Evolutionary conservation across 1,140 invertebrate species (phyloP).

Genomic region (Tigriopus japonicus): DNA sequence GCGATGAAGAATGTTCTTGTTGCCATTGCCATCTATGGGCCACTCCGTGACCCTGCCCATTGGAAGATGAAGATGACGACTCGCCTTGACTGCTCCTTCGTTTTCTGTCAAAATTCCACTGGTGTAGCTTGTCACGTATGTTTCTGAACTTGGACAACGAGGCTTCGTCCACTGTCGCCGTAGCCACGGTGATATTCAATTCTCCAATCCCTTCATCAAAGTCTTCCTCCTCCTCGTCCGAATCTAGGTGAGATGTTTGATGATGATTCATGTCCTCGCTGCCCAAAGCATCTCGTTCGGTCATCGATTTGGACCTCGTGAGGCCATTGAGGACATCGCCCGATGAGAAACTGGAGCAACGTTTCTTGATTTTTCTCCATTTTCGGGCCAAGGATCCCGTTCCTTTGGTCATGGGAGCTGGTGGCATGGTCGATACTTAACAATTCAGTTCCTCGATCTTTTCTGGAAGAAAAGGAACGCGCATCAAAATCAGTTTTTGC

Average conservation of each 20-base stretch:
- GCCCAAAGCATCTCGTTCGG: not conserved
- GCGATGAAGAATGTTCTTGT: not conserved
- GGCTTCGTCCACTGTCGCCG: not conserved
- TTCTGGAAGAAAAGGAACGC: too few species aligned
- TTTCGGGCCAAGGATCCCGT: not conserved
- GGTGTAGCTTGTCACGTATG: not conserved
- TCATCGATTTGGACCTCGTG: not conserved
- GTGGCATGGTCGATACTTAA: too few species aligned
- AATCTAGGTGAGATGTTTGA: too few species aligned
- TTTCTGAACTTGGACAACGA: not conserved
- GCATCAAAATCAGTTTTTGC: too few species aligned
- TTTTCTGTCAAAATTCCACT: not conserved
- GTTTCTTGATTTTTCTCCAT: conserved; percentile 12
- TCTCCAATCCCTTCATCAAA: not conserved
- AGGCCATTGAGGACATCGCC: not conserved
- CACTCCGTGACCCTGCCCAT: not conserved
- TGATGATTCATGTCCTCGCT: too few species aligned
- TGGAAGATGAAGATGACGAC: not conserved
- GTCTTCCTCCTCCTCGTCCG: not conserved
- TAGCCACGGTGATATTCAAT: not conserved
- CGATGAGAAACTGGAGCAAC: conserved; percentile 6
- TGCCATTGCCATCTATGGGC: not conserved
- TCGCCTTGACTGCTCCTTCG: not conserved
- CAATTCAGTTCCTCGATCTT: too few species aligned
- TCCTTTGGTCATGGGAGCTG: not conserved